Evolutionary conservation across 2,113 vertebrate genomes (phyloP).

Genomic region (Poeciliopsis turrubarensis): DNA sequence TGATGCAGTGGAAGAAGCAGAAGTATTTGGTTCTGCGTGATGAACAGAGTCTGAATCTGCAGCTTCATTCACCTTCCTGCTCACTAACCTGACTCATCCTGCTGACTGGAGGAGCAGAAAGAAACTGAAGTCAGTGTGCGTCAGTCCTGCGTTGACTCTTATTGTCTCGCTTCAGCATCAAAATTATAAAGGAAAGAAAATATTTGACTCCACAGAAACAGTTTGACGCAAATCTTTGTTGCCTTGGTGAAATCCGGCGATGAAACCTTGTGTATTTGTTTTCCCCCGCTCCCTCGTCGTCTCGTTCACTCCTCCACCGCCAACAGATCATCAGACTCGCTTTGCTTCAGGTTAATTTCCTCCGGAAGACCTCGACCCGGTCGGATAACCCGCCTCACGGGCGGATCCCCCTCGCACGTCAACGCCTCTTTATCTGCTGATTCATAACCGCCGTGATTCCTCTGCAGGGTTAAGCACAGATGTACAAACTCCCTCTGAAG

Average conservation of each 20-base stretch:
- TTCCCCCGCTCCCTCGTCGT: not conserved
- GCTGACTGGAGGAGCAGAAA: not conserved
- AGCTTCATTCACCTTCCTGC: not conserved
- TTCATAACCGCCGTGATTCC: no score
- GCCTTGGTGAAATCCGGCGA: slow-evolving; percentile 38
- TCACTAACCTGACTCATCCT: not conserved
- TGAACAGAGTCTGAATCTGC: slow-evolving; percentile 37
- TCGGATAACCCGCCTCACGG: slow-evolving; percentile 4
- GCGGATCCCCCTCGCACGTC: not conserved
- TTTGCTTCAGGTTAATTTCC: slow-evolving; percentile 24
- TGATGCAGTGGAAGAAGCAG: slow-evolving; percentile 42
- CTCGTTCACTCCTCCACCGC: not conserved
- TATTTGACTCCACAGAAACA: not conserved
- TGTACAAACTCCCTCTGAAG: no score
- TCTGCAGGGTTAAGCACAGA: no score
- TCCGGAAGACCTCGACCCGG: slow-evolving; percentile 41
- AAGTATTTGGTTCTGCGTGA: slow-evolving; percentile 44
- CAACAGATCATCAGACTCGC: not conserved
- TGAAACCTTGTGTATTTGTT: slow-evolving; percentile 10
- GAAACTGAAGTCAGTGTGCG: slow-evolving; percentile 5
- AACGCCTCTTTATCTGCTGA: no score
- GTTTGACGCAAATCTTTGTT: slow-evolving; percentile 37
- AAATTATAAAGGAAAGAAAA: not conserved
- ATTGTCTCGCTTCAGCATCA: not conserved
- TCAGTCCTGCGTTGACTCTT: not conserved